Evolutionary conservation across 2,113 vertebrate species (phyloP).

Genomic region (Ahaetulla prasina): DNA sequence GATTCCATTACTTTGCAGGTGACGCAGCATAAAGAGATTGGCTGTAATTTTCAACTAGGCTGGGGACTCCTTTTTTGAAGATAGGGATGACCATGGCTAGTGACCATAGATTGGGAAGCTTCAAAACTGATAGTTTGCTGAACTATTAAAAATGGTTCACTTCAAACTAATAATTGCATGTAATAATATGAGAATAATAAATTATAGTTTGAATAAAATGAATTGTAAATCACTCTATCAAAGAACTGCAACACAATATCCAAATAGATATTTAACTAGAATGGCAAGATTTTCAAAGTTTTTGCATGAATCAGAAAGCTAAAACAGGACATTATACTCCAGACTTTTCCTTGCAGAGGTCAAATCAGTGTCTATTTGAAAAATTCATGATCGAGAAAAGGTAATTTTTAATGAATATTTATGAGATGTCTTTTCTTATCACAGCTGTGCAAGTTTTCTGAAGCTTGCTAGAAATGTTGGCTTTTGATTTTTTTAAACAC

Average conservation of each 20-base stretch:
- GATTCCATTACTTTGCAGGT: no score
- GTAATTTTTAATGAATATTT: constrained; percentile 84
- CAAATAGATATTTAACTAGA: constrained; percentile 55
- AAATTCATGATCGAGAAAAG: constrained; percentile 79
- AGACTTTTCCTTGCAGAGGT: constrained; percentile 70
- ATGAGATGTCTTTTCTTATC: constrained; percentile 76
- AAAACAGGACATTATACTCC: constrained; percentile 52
- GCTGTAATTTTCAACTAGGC: no score
- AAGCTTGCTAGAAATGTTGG: constrained; percentile 67
- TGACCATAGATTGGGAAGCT: no score
- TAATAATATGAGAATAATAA: constrained; percentile 58
- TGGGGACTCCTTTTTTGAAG: no score
- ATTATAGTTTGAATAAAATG: constrained; percentile 67
- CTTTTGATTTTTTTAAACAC: constrained; percentile 63
- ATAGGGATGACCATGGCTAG: no score
- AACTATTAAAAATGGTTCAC: constrained; percentile 65
- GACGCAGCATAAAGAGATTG: no score
- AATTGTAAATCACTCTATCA: constrained; percentile 47
- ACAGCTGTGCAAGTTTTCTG: constrained; percentile 71
- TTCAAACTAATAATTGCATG: constrained; percentile 60
- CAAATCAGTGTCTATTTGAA: constrained; percentile 74
- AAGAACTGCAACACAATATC: constrained; percentile 54
- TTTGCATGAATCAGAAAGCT: constrained; percentile 48
- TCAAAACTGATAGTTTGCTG: constrained; percentile 40
- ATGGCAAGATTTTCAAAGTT: constrained; percentile 48